Base-by-base conservation (phyloP, 2,113 vertebrate species). In the Pygoscelis antarcticus region DNA sequence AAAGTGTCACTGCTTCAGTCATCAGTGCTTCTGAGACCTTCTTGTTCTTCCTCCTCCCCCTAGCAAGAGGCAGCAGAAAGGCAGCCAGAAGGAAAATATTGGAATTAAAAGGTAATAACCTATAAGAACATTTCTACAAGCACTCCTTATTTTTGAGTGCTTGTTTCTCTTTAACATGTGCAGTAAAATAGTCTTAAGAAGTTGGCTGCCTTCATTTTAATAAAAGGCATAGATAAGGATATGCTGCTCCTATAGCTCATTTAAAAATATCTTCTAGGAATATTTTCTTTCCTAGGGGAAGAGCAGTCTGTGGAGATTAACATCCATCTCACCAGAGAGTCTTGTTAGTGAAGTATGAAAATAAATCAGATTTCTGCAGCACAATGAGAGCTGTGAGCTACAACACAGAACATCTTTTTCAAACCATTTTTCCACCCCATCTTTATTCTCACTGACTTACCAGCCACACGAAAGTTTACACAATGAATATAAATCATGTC, bases 241-340 rank as follows among this genome's bases (percentile, higher is more conserved):
- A 84, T 6, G 22, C 19, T 83, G 40, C 34, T 88, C 42, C 46
- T 95, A 80, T 79, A 87, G 49, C 77, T 95, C 80, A 95, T 97
- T 98, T 92, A 93, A 95, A 97, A 95, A 84, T 92, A 83, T 70
- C 80, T 98, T 96, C 54, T 46, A 91, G 81, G 90, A 89, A 57
- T 80, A 55, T n/a, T 40, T 86, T 85, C 80, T 68, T 83, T 86
- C 55, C 20, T 46, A 75, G 21, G 20, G 40, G 68, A 94, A 81
- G 6, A 91, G 10, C 13, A 88, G 85, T 95, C 96, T 95, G 13
- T 81, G 83, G 87, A 96, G 93, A 97, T 96, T 96, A 98, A 91
- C 44, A 94, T 81, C 86, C 66, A 77, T 94, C 64, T 97, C 96
- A 97, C 38, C 17, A 90, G 87, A 97, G 49, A 92, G 49, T 62